phyloP scores from a whole-genome alignment of 1,140 invertebrate genomes.

The Monomorium pharaonis region DNA sequence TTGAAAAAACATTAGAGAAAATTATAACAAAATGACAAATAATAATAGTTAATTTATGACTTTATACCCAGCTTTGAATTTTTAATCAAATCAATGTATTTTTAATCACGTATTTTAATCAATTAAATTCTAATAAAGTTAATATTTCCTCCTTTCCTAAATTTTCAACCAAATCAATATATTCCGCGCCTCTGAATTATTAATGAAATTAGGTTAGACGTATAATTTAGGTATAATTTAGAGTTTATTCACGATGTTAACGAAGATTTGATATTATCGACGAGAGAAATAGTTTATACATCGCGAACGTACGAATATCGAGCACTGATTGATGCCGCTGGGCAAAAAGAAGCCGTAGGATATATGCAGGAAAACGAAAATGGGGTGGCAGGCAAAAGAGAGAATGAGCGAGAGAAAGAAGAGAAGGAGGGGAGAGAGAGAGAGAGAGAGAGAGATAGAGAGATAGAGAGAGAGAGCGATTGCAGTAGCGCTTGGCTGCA shows the following conservation, averaged over 20 bases:
- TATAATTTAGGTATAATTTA: not conserved
- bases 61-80: not conserved
- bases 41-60: not conserved
- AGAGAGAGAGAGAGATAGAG: not conserved
- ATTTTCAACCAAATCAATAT: not conserved
- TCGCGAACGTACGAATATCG: slow-evolving; percentile 1
- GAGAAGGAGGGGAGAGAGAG: too few relatives aligned
- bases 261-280: not conserved
- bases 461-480: not conserved
- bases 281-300: not conserved
- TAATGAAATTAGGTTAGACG: not conserved
- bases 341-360: not conserved
- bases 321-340: slow-evolving; percentile 9
- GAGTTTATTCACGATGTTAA: not conserved
- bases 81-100: not conserved
- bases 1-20: not conserved
- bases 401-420: too few relatives aligned
- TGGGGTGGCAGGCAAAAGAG: not conserved
- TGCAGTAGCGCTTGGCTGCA: slow-evolving; percentile 41
- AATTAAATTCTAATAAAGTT: not conserved
- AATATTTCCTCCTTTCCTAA: not conserved
- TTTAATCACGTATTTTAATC: not conserved
- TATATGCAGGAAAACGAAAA: slow-evolving; percentile 32
- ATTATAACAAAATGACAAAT: not conserved
- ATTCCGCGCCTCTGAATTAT: not conserved